Evolutionary conservation across 2,888 invertebrate species (phyloP).

Genomic region (Polia nebulosa): DNA sequence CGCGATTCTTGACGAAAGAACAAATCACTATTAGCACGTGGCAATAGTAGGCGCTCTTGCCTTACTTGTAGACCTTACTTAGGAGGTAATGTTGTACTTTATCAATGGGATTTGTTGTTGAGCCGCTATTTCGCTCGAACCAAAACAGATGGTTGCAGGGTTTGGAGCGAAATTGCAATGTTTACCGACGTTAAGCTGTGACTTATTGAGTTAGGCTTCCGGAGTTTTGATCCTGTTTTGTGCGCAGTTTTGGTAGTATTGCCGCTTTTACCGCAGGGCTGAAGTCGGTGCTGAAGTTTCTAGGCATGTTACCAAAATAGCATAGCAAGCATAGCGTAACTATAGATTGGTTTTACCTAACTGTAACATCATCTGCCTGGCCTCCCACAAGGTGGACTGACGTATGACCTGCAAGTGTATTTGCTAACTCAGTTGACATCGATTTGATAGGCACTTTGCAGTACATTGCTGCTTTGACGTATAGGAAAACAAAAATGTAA

Average conservation of each 20-base stretch:
- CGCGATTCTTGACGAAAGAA: constrained; percentile 71
- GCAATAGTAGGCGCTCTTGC: constrained; percentile 77
- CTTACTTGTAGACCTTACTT: constrained; percentile 71
- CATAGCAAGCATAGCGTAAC: too few relatives aligned
- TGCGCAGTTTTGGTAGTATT: not conserved
- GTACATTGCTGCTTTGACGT: too few relatives aligned
- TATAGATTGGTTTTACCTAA: too few relatives aligned
- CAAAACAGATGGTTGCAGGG: constrained; percentile 32
- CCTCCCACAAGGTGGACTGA: too few relatives aligned
- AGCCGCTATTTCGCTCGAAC: constrained; percentile 32
- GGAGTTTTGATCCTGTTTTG: constrained; percentile 18
- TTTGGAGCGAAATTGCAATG: constrained; percentile 27
- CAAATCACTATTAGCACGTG: constrained; percentile 83
- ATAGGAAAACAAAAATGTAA: too few relatives aligned
- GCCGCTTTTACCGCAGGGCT: not conserved
- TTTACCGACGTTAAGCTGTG: constrained; percentile 24
- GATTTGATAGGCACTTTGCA: too few relatives aligned
- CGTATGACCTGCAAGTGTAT: too few relatives aligned
- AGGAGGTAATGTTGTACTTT: constrained; percentile 69
- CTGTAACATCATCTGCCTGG: too few relatives aligned
- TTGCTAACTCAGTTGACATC: too few relatives aligned
- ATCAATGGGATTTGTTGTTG: constrained; percentile 71
- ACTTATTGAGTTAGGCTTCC: constrained; percentile 22
- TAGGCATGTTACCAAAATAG: not conserved
- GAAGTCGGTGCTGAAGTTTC: not conserved